Evolutionary conservation across 1,140 invertebrate genomes (phyloP).

Genomic region (Drosophila orena): DNA sequence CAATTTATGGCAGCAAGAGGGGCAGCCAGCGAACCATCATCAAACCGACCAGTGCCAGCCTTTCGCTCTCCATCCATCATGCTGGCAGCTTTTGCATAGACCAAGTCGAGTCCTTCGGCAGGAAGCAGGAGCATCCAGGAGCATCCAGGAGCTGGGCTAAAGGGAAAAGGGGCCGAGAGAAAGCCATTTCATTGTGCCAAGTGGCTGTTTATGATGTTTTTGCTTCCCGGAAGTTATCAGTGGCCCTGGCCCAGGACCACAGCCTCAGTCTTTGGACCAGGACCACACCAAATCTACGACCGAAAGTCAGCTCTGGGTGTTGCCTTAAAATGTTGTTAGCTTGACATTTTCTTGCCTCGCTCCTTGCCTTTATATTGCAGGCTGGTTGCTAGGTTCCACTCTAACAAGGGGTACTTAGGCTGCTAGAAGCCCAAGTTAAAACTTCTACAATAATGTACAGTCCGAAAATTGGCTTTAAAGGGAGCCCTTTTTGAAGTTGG

Average conservation of each 20-base stretch:
- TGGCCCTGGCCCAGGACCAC: slow-evolving; percentile 44
- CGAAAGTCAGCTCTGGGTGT: slow-evolving; percentile 56
- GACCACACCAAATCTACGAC: slow-evolving; percentile 20
- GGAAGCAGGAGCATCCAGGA: too few species aligned
- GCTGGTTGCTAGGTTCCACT: slow-evolving; percentile 1
- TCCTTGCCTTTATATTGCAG: slow-evolving; percentile 32
- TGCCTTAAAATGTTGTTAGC: slow-evolving; percentile 65
- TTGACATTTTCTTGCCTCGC: slow-evolving; percentile 52
- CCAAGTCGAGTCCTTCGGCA: slow-evolving; percentile 18
- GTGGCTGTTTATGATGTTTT: slow-evolving; percentile 76
- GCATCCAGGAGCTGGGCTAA: neutral
- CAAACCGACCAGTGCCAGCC: slow-evolving; percentile 41
- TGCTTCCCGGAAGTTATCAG: slow-evolving; percentile 73
- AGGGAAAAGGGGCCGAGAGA: slow-evolving; percentile 7
- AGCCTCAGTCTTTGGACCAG: slow-evolving; percentile 14
- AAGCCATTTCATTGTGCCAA: slow-evolving; percentile 59
- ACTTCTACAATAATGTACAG: neutral
- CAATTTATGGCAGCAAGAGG: slow-evolving; percentile 54
- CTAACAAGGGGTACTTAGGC: neutral
- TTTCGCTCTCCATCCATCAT: slow-evolving; percentile 50
- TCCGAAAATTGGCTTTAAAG: too few species aligned
- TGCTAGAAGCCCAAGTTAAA: neutral
- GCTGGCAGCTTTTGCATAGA: slow-evolving; percentile 55
- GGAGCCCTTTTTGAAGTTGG: too few species aligned
- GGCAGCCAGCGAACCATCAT: slow-evolving; percentile 28